phyloP scores from a whole-genome alignment of 2,113 vertebrate species.

The Dasyurus viverrinus region DNA sequence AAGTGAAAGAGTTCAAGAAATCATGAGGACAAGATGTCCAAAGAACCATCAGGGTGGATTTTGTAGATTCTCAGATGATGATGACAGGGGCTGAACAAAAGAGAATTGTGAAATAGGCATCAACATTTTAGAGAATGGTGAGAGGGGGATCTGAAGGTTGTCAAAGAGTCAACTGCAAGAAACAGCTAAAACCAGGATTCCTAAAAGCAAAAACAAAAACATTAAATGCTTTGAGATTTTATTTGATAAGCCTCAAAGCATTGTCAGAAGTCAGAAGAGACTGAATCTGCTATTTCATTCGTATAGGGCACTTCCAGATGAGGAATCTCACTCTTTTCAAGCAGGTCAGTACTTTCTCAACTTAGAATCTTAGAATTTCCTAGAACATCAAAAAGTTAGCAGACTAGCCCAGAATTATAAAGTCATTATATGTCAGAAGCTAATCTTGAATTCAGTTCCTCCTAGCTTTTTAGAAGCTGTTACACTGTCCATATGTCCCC shows the following conservation, averaged over 20 bases:
- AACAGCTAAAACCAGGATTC: not conserved
- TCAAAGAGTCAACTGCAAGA: not conserved
- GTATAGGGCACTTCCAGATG: not conserved
- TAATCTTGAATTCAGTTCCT: not conserved
- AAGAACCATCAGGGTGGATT: not conserved
- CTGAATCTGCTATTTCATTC: not conserved
- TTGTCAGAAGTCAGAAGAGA: not conserved
- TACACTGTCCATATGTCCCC: not conserved
- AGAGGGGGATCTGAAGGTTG: not conserved
- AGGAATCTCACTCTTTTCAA: not conserved
- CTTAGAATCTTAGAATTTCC: not conserved
- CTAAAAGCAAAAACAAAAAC: not conserved
- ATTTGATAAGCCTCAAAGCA: not conserved
- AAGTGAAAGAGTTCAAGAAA: not conserved
- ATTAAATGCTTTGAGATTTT: not conserved
- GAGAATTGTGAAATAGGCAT: not conserved
- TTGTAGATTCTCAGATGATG: not conserved
- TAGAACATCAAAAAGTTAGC: not conserved
- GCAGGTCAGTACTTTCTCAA: not conserved
- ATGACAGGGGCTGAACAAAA: not conserved
- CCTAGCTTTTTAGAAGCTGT: not conserved
- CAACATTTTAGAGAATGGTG: not conserved
- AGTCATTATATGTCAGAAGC: not conserved
- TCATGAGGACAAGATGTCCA: not conserved
- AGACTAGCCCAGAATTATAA: not conserved